Evolutionary conservation across 2,888 invertebrate species (phyloP).

Genomic region (Tinea pellionella): DNA sequence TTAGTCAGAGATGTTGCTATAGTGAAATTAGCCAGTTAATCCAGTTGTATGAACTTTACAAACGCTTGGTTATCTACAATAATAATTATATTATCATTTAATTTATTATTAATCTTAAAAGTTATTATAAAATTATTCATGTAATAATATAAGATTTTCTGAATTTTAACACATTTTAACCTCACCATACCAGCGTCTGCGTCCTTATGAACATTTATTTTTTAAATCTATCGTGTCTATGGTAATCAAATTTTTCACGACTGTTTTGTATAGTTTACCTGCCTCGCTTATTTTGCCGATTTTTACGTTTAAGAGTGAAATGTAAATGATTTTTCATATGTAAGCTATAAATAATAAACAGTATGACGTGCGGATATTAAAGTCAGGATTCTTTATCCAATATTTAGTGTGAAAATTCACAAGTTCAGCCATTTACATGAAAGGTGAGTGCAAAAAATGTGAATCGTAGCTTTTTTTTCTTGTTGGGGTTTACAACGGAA

Average conservation of each 20-base stretch:
- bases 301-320: constrained; percentile 49
- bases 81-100: background rate
- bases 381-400: constrained; percentile 23
- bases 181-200: too few species aligned
- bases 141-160: too few species aligned
- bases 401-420: constrained; percentile 21
- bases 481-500: constrained; percentile 4
- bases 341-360: constrained; percentile 30
- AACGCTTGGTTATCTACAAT: background rate
- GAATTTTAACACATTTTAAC: too few species aligned
- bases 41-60: too few species aligned
- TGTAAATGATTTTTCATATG: constrained; percentile 39
- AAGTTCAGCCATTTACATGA: constrained; percentile 68
- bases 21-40: too few species aligned
- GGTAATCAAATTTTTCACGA: constrained; percentile 58
- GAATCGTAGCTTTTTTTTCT: constrained; percentile 50
- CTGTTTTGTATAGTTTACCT: constrained; percentile 67
- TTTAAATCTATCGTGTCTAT: constrained; percentile 31
- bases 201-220: background rate
- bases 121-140: too few species aligned
- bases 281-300: constrained; percentile 62
- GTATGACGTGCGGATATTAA: constrained; percentile 44
- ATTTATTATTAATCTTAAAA: background rate
- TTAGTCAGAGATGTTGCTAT: too few species aligned
- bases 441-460: constrained; percentile 67